A percentile compares a stretch with the other conserved stretches of the same genome.
Conservation (phyloP, 2,113 vertebrate genomes). For the Terrapene triunguis region DNA sequence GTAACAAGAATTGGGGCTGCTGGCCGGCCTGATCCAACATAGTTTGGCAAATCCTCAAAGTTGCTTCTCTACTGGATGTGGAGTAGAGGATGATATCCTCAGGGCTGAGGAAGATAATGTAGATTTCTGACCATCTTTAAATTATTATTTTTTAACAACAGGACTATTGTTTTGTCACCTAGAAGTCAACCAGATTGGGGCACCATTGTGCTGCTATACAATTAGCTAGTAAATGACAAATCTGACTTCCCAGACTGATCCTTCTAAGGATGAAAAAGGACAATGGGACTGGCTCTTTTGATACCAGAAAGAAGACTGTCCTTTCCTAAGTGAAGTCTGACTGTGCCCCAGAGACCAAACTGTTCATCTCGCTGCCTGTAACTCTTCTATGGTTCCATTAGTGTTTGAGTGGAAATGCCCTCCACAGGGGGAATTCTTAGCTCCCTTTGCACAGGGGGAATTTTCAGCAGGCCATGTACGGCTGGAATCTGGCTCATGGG, state of each 20-base stretch:
- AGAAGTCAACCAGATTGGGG: neutral
- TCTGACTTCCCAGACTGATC: neutral
- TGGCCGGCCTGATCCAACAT: neutral
- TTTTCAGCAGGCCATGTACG: no score
- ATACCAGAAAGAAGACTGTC: neutral
- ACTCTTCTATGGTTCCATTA: neutral
- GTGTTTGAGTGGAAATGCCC: neutral
- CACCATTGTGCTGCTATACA: neutral
- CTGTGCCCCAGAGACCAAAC: neutral
- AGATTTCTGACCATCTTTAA: slow-evolving; percentile 32
- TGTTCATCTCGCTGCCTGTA: neutral
- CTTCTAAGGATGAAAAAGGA: neutral
- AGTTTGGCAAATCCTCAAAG: neutral
- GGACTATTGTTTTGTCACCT: neutral
- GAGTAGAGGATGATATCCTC: neutral
- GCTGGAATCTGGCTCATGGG: no score
- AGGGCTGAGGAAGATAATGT: neutral
- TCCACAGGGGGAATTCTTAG: no score
- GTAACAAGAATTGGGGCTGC: neutral
- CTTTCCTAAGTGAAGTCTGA: neutral
- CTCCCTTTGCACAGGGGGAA: no score
- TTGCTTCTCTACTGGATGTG: neutral
- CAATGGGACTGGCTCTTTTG: neutral
- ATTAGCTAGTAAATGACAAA: neutral
- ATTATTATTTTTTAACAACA: neutral